These are phyloP conservation scores for Andricus grossulariae DNA, from an alignment of 1,140 invertebrate genomes.

Conservation along the genomic window DNA sequence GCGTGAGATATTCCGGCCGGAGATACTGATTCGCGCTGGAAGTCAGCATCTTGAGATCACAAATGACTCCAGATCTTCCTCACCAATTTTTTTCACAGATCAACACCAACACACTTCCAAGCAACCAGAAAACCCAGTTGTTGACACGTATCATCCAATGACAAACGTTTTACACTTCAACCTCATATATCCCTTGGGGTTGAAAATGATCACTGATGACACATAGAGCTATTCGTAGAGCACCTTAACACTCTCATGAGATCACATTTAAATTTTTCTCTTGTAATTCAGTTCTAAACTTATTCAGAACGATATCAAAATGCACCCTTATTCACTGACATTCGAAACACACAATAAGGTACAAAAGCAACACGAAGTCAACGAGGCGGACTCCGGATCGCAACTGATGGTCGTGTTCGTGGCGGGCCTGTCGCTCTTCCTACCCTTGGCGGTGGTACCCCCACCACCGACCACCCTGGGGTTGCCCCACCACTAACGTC, in stretches of 20 bases:
- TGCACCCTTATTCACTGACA: background rate
- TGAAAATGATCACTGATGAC: background rate
- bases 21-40: constrained; percentile 91
- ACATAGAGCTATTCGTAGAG: background rate
- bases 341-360: background rate
- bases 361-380: constrained; percentile 35
- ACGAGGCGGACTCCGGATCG: constrained; percentile 60
- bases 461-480: constrained; percentile 36
- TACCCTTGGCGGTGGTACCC: constrained; percentile 35
- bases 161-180: constrained; percentile 16
- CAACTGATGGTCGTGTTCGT: constrained; percentile 43
- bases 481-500: constrained; percentile 41
- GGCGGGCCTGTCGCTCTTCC: constrained; percentile 37
- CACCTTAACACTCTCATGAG: background rate
- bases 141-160: background rate
- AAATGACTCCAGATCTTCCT: constrained; percentile 4
- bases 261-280: background rate
- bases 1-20: constrained; percentile 92
- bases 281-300: background rate
- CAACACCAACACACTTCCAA: background rate
- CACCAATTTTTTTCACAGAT: background rate
- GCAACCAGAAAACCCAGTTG: background rate
- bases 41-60: constrained; percentile 82
- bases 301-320: background rate
- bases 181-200: background rate